Conservation (phyloP, 2,113 vertebrate species). For the Rissa tridactyla region DNA sequence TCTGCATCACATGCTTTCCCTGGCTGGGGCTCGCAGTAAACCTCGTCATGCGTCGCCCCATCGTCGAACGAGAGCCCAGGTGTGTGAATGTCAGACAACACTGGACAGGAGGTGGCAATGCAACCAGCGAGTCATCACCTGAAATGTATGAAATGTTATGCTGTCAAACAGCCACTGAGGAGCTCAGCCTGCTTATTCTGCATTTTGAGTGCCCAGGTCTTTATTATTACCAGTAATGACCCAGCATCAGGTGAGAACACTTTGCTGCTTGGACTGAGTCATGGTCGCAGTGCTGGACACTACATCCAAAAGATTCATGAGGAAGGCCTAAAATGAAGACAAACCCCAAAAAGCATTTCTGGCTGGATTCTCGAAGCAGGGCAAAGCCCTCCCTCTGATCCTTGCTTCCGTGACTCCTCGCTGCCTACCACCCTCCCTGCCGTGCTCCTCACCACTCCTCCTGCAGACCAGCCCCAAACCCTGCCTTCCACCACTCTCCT, state of each 20-base stretch:
- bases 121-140: background rate
- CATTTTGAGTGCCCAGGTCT: background rate
- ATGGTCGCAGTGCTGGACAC: rapidly evolving
- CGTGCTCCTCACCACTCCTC: rapidly evolving
- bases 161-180: background rate
- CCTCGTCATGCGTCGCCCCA: background rate
- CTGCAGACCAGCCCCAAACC: background rate
- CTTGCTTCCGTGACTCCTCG: background rate
- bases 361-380: background rate
- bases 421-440: background rate
- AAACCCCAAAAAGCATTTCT: background rate
- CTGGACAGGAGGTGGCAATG: background rate
- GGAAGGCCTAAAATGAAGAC: background rate
- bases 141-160: background rate
- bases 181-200: background rate
- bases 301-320: background rate
- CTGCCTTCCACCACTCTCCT: background rate
- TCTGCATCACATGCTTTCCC: background rate
- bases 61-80: background rate
- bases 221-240: background rate
- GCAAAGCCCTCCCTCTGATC: rapidly evolving
- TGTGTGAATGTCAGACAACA: background rate
- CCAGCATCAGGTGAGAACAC: background rate
- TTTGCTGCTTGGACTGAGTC: background rate
- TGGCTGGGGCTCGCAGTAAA: background rate